Evolutionary conservation across 1,140 invertebrate genomes (phyloP).

Genomic region (Conus betulinus): DNA sequence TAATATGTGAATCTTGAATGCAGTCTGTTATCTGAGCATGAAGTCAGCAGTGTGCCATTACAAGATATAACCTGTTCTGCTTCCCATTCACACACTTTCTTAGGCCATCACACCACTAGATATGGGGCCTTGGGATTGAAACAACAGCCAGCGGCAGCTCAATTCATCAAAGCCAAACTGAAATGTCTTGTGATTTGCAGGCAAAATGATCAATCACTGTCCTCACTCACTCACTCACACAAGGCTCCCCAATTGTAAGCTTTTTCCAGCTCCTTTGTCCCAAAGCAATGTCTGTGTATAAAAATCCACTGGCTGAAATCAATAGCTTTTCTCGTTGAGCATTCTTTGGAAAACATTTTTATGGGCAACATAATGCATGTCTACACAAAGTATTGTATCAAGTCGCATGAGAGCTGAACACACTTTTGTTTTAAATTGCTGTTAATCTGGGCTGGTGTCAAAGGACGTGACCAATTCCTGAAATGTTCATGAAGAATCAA

Average conservation of each 20-base stretch:
- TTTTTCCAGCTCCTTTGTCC: not conserved
- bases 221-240: too few relatives aligned
- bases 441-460: not conserved
- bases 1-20: too few relatives aligned
- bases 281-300: not conserved
- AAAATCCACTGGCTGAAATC: not conserved
- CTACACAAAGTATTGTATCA: not conserved
- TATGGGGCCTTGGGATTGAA: too few relatives aligned
- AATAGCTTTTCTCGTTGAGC: constrained; percentile 3
- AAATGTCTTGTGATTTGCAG: too few relatives aligned
- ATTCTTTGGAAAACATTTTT: not conserved
- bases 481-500: not conserved
- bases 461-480: not conserved
- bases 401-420: not conserved
- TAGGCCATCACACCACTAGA: too few relatives aligned
- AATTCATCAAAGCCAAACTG: too few relatives aligned
- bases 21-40: too few relatives aligned
- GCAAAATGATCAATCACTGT: too few relatives aligned
- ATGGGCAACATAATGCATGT: not conserved
- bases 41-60: too few relatives aligned
- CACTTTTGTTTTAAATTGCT: not conserved
- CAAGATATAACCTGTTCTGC: too few relatives aligned
- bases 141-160: too few relatives aligned
- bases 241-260: not conserved
- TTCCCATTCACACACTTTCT: too few relatives aligned